phyloP scores from a whole-genome alignment of 2,113 vertebrate genomes.

The Cyanoliseus patagonus region DNA sequence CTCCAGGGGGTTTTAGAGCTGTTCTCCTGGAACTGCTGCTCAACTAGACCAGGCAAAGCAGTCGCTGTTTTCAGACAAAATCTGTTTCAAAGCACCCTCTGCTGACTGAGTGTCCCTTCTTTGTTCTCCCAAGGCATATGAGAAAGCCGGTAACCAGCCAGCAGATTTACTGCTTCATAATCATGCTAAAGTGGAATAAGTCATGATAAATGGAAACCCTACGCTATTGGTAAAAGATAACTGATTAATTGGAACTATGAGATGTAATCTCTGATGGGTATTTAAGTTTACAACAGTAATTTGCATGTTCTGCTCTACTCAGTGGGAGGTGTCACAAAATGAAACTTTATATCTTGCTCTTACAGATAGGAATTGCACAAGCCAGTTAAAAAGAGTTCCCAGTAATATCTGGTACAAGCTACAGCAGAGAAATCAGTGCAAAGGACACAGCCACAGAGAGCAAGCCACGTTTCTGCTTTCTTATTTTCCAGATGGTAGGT shows the following conservation, averaged over 20 bases:
- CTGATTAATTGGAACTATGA: neutral
- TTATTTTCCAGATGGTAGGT: conserved; percentile 35
- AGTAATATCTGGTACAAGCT: neutral
- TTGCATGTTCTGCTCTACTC: neutral
- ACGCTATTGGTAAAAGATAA: neutral
- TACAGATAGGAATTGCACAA: neutral
- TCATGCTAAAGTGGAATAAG: neutral
- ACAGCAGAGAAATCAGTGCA: neutral
- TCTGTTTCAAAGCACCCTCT: neutral
- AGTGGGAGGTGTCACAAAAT: conserved; percentile 46
- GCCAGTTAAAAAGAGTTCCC: neutral
- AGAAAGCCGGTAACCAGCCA: neutral
- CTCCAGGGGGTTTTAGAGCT: neutral
- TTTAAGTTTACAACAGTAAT: neutral
- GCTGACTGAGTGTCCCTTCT: neutral
- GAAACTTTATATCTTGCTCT: neutral
- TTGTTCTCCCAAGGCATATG: neutral
- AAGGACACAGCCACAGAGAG: neutral
- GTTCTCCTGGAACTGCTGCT: neutral
- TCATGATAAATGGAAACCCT: neutral
- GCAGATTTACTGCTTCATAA: neutral
- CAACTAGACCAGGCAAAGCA: neutral
- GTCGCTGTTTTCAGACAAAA: neutral
- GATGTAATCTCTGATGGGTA: neutral
- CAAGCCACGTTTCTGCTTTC: neutral